These are phyloP conservation scores for Mesochorus sp. DNA, from an alignment of 2,888 invertebrate genomes.

Conservation along the genomic window DNA sequence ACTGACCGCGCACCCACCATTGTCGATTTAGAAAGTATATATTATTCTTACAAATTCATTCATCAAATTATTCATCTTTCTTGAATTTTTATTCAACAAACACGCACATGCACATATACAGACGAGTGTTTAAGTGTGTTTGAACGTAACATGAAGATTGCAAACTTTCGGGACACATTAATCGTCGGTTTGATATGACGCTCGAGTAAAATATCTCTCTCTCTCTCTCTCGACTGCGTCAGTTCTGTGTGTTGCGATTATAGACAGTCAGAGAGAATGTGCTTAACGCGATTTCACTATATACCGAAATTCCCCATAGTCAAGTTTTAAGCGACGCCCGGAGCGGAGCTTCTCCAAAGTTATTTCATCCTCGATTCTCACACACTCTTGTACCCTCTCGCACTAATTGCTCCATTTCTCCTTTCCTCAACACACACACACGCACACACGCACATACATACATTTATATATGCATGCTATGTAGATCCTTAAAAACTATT, in stretches of 20 bases:
- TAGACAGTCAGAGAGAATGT: not conserved
- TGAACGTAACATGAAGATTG: no score
- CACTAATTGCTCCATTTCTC: conserved; percentile 40
- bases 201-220: not conserved
- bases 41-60: no score
- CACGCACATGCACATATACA: no score
- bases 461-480: no score
- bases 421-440: not conserved
- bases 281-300: conserved; percentile 6
- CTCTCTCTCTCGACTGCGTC: not conserved
- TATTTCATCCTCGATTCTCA: conserved; percentile 17
- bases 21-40: no score
- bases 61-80: no score
- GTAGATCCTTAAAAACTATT: not conserved
- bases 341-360: conserved; percentile 13
- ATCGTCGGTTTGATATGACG: not conserved
- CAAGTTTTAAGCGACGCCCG: conserved; percentile 1
- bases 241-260: no score
- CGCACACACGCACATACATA: not conserved
- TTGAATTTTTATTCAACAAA: no score
- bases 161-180: not conserved
- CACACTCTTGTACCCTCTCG: not conserved
- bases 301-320: conserved; percentile 3
- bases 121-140: no score
- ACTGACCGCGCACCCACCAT: no score